Base-by-base conservation (phyloP, 2,888 invertebrate species). In the Thymelicus sylvestris region DNA sequence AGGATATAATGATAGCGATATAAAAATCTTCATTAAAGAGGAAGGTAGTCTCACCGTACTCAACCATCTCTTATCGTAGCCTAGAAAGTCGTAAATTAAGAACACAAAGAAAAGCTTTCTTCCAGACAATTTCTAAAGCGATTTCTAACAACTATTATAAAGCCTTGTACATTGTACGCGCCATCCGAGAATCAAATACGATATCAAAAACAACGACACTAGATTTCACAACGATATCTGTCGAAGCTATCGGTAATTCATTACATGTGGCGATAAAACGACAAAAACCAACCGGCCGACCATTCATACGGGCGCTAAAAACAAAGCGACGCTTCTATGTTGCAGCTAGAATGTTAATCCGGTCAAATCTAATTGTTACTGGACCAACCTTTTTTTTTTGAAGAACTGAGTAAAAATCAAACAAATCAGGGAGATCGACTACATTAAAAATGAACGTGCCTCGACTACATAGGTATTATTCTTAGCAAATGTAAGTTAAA, bases 251-350 rank as follows among this genome's bases (percentile, higher is more conserved):
- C n/a, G 67, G 63, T 65, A 86, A 88, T 88, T 87, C 84, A 87
- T 86, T 86, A 84, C 81, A 76, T 74, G 82, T 83, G 82, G 86
- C 84, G 89, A 89, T 87, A 86, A 86, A 86, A 87, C 84, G 79
- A 83, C 78, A 81, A 87, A 86, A 87, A 85, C 75, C 75, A 71
- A 77, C 70, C 74, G 76, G 76, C 70, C 77, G 75, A 73, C 81
- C 83, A 84, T 87, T 86, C 83, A 85, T 84, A 80, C 73, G 74
- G 67, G 73, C 73, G 71, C 73, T 75, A 79, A 79, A 82, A 81
- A 78, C 63, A 44, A 68, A 62, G 62, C 44, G 31, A 55, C 55
- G 55, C 55, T 24, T 55, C 39, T 39, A 66, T 24, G 66, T 57
- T 57, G 55, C 44, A 44, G 57, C 44, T 6, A 57, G 8, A 31